Evolutionary conservation across 2,888 invertebrate species (phyloP).

Genomic region (Temnothorax unifasciatus): DNA sequence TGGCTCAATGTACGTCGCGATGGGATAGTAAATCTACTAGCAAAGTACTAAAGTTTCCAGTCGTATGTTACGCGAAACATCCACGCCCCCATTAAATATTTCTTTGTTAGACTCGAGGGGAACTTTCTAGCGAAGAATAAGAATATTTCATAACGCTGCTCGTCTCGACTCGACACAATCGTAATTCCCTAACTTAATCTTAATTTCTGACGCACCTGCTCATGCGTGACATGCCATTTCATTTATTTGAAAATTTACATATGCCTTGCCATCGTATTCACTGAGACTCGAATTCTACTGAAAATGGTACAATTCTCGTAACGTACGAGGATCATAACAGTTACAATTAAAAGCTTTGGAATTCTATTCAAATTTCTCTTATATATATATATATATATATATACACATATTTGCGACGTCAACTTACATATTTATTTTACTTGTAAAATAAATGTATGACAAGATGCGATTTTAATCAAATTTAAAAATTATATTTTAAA

Average conservation of each 20-base stretch:
- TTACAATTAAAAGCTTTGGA: constrained; percentile 52
- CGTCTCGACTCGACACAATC: constrained; percentile 48
- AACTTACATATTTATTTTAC: background rate
- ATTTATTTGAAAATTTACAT: constrained; percentile 43
- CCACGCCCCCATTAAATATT: constrained; percentile 65
- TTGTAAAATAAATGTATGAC: background rate
- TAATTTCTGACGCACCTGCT: constrained; percentile 47
- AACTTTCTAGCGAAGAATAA: constrained; percentile 59
- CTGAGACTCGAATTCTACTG: constrained; percentile 6
- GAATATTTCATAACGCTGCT: constrained; percentile 66
- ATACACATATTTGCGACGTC: background rate
- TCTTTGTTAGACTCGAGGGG: constrained; percentile 60
- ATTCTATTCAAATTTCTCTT: constrained; percentile 36
- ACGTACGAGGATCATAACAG: constrained; percentile 12
- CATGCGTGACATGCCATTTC: constrained; percentile 46
- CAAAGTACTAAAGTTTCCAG: constrained; percentile 63
- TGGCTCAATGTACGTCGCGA: constrained; percentile 27
- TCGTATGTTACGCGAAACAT: constrained; percentile 51
- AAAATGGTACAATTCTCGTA: constrained; percentile 24
- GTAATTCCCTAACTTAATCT: constrained; percentile 46
- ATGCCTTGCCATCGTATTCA: constrained; percentile 1
- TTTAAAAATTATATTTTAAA: background rate
- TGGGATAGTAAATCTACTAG: constrained; percentile 42
- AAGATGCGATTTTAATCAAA: background rate
- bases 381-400: background rate